Percentiles rank a stretch among this genome's conserved stretches.
Conservation (phyloP, 2,888 invertebrate genomes). For the Deilephila elpenor region DNA sequence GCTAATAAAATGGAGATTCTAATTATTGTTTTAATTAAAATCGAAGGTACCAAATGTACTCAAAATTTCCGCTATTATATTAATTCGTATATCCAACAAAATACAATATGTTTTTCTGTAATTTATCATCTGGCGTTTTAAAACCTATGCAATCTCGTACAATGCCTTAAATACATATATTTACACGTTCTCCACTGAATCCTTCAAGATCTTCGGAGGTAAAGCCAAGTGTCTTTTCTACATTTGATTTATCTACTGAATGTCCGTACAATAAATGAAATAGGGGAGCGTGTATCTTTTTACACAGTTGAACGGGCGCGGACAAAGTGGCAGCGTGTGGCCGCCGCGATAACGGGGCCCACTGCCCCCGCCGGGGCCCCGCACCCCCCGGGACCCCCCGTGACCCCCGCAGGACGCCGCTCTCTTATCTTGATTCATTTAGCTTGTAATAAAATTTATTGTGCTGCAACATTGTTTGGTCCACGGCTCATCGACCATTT, state of each 20-base stretch:
- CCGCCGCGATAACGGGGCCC: constrained; percentile 36
- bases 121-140: no score
- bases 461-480: constrained; percentile 43
- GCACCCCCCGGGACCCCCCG: constrained; percentile 35
- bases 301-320: constrained; percentile 69
- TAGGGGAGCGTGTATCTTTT: constrained; percentile 72
- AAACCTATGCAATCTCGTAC: no score
- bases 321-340: constrained; percentile 56
- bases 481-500: constrained; percentile 27
- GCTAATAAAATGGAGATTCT: no score
- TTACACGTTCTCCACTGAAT: no score
- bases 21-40: background rate
- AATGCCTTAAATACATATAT: no score
- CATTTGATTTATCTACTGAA: background rate
- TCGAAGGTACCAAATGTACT: background rate
- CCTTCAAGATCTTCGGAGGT: background rate
- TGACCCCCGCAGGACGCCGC: constrained; percentile 36
- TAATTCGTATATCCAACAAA: no score
- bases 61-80: no score
- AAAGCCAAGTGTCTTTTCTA: constrained; percentile 15
- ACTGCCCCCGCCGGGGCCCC: constrained; percentile 22
- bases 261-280: constrained; percentile 55
- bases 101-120: no score
- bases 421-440: constrained; percentile 67
- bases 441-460: constrained; percentile 57